Percentiles rank a stretch among this genome's conserved stretches.
Conservation (phyloP, 1,140 invertebrate genomes). For the Hirudo medicinalis region DNA sequence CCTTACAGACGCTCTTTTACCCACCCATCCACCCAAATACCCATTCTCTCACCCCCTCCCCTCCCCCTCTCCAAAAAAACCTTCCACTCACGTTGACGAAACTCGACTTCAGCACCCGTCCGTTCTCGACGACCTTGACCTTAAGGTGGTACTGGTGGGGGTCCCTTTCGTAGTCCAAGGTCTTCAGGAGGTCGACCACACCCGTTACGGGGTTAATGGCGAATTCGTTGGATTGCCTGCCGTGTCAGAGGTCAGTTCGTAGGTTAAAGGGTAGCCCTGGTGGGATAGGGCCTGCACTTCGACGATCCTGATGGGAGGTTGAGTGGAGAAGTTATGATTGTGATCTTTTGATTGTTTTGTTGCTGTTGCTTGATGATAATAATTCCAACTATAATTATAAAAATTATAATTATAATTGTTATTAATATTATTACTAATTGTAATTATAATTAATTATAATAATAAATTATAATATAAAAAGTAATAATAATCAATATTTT, state of each 20-base stretch:
- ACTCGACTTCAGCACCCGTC: conserved; percentile 14
- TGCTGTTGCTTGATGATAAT: too few relatives aligned
- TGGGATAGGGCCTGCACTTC: conserved; percentile 20
- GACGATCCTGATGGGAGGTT: conserved; percentile 14
- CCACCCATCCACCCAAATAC: too few relatives aligned
- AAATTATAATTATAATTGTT: too few relatives aligned
- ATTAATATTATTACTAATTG: too few relatives aligned
- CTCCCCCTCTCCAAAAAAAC: not conserved
- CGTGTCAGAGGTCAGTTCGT: conserved; percentile 21
- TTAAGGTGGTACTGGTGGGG: conserved; percentile 20
- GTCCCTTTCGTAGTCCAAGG: conserved; percentile 22
- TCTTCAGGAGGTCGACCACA: conserved; percentile 16
- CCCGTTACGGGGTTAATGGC: conserved; percentile 19
- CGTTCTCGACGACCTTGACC: conserved; percentile 22
- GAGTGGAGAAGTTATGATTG: not conserved
- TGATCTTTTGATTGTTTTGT: too few relatives aligned
- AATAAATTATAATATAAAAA: too few relatives aligned
- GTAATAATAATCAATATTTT: too few relatives aligned
- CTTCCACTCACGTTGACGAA: conserved; percentile 19
- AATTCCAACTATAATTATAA: too few relatives aligned
- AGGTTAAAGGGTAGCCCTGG: conserved; percentile 20
- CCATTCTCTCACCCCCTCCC: too few relatives aligned
- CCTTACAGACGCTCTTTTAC: too few relatives aligned
- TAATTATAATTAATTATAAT: too few relatives aligned
- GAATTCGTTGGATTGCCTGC: conserved; percentile 18